phyloP scores from a whole-genome alignment of 2,888 invertebrate genomes.

The Dichetophora obliterata region DNA sequence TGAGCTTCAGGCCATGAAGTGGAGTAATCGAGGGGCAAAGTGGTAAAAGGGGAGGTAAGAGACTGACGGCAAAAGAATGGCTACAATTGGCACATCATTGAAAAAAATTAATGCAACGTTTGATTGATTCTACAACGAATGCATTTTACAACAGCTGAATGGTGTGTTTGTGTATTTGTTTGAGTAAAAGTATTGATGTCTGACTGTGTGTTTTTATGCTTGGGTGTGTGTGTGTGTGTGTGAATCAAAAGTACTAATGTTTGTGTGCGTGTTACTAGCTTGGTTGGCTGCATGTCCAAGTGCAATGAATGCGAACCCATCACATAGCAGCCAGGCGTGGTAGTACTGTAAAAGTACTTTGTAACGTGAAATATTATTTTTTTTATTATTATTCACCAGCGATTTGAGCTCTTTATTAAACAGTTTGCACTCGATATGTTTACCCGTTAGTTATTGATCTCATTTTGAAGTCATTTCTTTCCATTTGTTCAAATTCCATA shows the following conservation, averaged over 20 bases:
- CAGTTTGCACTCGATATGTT: no score
- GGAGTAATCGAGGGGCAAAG: no score
- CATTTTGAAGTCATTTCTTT: no score
- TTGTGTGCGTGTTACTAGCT: background rate
- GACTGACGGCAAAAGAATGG: background rate
- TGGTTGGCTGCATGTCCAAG: background rate
- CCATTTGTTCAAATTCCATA: no score
- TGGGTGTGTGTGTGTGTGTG: background rate
- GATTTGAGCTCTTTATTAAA: no score
- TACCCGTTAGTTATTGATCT: no score
- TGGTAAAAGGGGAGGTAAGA: background rate
- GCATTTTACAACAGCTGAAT: background rate
- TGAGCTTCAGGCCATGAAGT: no score
- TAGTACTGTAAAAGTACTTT: no score
- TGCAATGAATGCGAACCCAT: background rate
- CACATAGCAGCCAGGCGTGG: no score
- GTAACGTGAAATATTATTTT: no score
- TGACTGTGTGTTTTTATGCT: background rate
- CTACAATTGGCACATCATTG: background rate
- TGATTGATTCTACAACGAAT: constrained; percentile 17
- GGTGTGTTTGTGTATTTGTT: background rate
- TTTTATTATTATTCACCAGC: no score
- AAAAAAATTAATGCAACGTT: constrained; percentile 21
- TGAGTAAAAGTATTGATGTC: background rate
- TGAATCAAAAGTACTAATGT: background rate